phyloP scores from a whole-genome alignment of 2,888 invertebrate species.

The Arctia plantaginis region DNA sequence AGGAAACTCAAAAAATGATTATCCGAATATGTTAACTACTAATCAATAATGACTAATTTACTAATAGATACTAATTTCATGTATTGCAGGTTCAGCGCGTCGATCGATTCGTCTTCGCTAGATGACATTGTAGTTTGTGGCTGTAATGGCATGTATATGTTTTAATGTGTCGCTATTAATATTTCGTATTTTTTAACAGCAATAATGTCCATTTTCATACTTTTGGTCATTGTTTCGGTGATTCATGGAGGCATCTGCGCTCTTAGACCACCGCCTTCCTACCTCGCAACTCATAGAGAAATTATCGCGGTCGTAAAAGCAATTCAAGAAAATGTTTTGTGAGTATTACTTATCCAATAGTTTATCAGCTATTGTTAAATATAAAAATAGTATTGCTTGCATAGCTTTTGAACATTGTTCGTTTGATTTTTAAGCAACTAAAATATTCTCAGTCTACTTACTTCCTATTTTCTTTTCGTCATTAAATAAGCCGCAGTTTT shows the following conservation, averaged over 20 bases:
- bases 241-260: background rate
- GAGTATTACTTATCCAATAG: background rate
- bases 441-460: too few relatives aligned
- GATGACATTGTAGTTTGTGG: background rate
- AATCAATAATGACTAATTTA: too few relatives aligned
- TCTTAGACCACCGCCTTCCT: background rate
- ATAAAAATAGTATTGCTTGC: too few relatives aligned
- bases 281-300: background rate
- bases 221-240: background rate
- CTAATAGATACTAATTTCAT: too few relatives aligned
- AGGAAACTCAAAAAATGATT: too few relatives aligned
- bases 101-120: background rate
- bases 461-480: too few relatives aligned
- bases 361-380: too few relatives aligned
- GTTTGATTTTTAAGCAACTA: too few relatives aligned
- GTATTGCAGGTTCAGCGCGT: too few relatives aligned
- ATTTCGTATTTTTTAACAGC: background rate
- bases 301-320: background rate
- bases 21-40: too few relatives aligned
- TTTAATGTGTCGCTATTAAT: background rate
- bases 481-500: too few relatives aligned
- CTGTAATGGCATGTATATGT: background rate
- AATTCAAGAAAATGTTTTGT: background rate
- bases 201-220: background rate
- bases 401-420: too few relatives aligned